Conservation (phyloP, 2,113 vertebrate species). For the Pelmatolapia mariae region DNA sequence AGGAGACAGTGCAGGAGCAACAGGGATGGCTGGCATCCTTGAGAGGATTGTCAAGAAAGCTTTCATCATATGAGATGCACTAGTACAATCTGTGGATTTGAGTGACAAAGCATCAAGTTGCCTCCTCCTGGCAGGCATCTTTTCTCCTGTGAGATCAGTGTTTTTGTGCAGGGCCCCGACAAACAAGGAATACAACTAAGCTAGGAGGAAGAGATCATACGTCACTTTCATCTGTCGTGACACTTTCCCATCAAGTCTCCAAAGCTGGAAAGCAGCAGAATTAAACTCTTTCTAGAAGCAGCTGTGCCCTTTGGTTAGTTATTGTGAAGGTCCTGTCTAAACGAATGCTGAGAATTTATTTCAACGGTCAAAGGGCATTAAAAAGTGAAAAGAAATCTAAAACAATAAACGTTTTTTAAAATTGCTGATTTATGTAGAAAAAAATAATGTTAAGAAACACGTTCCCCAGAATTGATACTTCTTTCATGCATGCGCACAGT, state of each 20-base stretch:
- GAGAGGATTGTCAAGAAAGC: neutral
- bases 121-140: neutral
- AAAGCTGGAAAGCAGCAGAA: neutral
- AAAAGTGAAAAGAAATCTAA: neutral
- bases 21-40: neutral
- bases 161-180: neutral
- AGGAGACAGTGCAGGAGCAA: neutral
- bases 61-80: neutral
- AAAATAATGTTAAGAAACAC: neutral
- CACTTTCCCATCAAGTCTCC: neutral
- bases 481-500: neutral
- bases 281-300: neutral
- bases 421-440: neutral
- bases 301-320: neutral
- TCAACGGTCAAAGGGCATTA: neutral
- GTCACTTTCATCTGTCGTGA: neutral
- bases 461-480: accelerated
- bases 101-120: neutral
- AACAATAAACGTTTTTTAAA: accelerated
- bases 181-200: neutral
- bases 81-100: neutral
- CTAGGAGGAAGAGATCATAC: neutral
- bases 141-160: neutral
- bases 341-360: neutral
- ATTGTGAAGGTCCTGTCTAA: neutral